These are phyloP conservation scores for Dinomys branickii DNA, from an alignment of 2,113 vertebrate species.

Conservation along the genomic window DNA sequence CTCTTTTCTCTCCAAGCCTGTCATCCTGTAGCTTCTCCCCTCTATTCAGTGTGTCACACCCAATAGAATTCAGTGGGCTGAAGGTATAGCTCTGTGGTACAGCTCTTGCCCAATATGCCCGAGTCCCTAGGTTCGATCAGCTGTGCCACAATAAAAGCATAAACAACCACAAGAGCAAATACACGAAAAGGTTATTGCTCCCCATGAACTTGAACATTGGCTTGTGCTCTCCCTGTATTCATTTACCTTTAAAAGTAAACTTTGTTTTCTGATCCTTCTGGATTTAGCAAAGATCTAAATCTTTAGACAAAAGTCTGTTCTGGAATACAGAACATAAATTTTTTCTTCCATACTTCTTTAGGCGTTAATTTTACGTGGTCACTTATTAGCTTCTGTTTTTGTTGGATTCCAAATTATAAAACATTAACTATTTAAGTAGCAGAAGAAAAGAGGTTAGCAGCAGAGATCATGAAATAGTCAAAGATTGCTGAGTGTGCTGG, in stretches of 20 bases:
- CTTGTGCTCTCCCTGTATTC: not conserved
- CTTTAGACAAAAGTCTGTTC: not conserved
- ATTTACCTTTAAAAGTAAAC: not conserved
- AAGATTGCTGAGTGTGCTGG: not conserved
- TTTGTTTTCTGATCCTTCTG: conserved; percentile 5
- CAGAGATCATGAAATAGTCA: not conserved
- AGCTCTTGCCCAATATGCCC: not conserved
- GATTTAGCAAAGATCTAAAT: conserved; percentile 23
- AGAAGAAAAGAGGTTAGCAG: not conserved
- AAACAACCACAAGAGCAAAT: not conserved
- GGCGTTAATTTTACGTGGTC: not conserved
- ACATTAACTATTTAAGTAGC: not conserved
- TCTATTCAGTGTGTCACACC: not conserved
- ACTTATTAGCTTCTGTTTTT: not conserved
- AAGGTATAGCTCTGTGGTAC: not conserved
- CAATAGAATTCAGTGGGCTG: not conserved
- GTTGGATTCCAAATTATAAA: not conserved
- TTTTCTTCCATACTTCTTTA: not conserved
- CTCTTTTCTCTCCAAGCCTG: not conserved
- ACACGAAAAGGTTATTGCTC: not conserved
- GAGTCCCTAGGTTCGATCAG: not conserved
- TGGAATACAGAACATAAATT: not conserved
- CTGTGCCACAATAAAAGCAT: not conserved
- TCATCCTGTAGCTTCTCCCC: not conserved
- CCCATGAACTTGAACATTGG: not conserved